phyloP scores from a whole-genome alignment of 2,888 invertebrate species.

The Sthenelais limicola region DNA sequence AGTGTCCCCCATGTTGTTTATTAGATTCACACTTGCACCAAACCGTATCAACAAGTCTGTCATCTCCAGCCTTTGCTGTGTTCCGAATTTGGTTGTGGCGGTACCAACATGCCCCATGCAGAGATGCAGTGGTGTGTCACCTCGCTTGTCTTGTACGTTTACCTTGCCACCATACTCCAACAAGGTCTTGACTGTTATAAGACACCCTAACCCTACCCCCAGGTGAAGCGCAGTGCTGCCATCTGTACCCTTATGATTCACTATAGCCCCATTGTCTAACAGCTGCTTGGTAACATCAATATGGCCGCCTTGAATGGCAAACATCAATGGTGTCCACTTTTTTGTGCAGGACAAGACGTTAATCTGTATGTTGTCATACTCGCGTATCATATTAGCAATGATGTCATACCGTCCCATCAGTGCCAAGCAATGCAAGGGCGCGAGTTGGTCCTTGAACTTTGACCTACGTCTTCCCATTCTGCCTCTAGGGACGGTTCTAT shows the following conservation, averaged over 20 bases:
- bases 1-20: constrained; percentile 25
- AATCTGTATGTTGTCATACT: neutral
- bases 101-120: constrained; percentile 7
- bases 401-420: constrained; percentile 9
- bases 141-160: constrained; percentile 6
- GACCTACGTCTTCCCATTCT: too few relatives aligned
- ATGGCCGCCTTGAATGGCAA: constrained; percentile 50
- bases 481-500: too few relatives aligned
- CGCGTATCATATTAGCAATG: constrained; percentile 4
- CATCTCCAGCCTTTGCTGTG: neutral
- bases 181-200: neutral
- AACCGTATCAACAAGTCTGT: neutral
- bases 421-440: constrained; percentile 9
- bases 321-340: constrained; percentile 10
- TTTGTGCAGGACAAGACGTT: neutral
- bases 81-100: neutral
- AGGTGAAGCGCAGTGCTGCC: constrained; percentile 61
- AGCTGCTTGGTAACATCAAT: constrained; percentile 54
- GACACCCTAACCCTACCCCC: constrained; percentile 43
- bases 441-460: constrained; percentile 5
- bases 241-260: constrained; percentile 52
- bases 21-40: constrained; percentile 14
- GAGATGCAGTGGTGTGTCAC: constrained; percentile 12
- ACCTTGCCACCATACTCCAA: neutral
- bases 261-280: constrained; percentile 55